Evolutionary conservation across 2,888 invertebrate species (phyloP), one percentile per base, ranked within the genome.

Genomic region (Nesidiocoris tenuis): DNA sequence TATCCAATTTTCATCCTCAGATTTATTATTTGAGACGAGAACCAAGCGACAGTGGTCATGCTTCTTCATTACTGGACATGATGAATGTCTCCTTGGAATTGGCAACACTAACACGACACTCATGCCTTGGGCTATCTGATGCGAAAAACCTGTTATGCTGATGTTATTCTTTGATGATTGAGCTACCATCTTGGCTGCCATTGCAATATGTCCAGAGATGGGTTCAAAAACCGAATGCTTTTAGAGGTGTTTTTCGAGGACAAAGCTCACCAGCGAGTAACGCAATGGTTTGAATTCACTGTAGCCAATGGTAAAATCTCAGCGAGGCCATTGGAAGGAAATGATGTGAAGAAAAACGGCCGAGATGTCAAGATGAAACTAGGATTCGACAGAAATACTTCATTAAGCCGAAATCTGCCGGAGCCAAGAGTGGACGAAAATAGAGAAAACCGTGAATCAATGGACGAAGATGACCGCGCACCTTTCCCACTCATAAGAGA

Each of bases 261-360:
- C 23, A 25, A 57, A 23, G 39, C 56, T 12, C 18, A 57, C 12
- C 21, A 56, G n/a, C 56, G 39, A 25, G 57, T 75, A 25, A 57
- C 39, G 12, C 74, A 75, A 24, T 66, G 66, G 56, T 75, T 75
- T 57, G 74, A 75, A 55, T 75, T 75, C 21, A 57, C 12, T n/a
- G 39, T 54, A 0, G 39, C 24, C 3, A 19, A 61, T 39, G 39
- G 39, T 1, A 39, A 23, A 18, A 72, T 72, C 16, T 23, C 61
- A 0, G 72, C 39, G 0, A 72, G n/a, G 19, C 72, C 63, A 1
- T n/a, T 72, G 16, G 70, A 70, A 2, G 17, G 24, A 18, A 22
- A 25, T 17, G 1, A 24, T 1, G n/a, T n/a, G n/a, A n/a, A n/a
- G n/a, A n/a, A n/a, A n/a, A n/a, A n/a, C n/a, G n/a, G n/a, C 5